These are phyloP conservation scores for Nipponacmea schrenckii DNA, from an alignment of 2,888 invertebrate genomes.

Conservation along the genomic window DNA sequence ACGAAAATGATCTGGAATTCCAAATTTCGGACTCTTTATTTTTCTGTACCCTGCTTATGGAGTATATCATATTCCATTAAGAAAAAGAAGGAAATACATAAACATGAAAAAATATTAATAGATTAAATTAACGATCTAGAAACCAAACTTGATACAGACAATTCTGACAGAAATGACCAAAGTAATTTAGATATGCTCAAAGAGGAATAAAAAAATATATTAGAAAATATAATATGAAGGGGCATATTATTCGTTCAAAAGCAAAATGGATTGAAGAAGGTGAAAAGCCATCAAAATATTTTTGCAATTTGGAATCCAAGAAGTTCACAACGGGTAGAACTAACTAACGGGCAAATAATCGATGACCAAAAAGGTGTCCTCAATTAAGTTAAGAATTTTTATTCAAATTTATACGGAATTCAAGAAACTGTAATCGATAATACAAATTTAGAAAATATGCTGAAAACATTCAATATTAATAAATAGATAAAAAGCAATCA, in stretches of 20 bases:
- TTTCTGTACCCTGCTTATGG: not conserved
- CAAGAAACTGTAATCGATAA: not conserved
- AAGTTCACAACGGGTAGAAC: not conserved
- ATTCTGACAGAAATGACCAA: too few species aligned
- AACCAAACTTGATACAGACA: not conserved
- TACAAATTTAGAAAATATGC: not conserved
- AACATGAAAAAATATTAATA: not conserved
- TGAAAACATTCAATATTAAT: not conserved
- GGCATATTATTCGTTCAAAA: not conserved
- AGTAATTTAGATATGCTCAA: too few species aligned
- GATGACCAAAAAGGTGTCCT: not conserved
- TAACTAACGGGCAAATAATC: not conserved
- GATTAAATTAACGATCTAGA: not conserved
- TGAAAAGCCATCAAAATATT: constrained; percentile 4
- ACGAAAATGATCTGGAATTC: not conserved
- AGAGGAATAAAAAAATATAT: too few species aligned
- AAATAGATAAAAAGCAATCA: not conserved
- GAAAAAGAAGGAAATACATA: not conserved
- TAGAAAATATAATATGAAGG: not conserved
- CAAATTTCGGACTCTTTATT: not conserved
- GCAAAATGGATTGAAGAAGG: constrained; percentile 2
- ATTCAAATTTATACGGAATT: not conserved
- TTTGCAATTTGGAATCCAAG: not conserved
- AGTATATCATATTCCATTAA: not conserved
- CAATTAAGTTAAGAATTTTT: not conserved